Evolutionary conservation across 1,140 invertebrate species (phyloP), one percentile per base, ranked within the genome.

Genomic region (Drosophila kurseongensis): DNA sequence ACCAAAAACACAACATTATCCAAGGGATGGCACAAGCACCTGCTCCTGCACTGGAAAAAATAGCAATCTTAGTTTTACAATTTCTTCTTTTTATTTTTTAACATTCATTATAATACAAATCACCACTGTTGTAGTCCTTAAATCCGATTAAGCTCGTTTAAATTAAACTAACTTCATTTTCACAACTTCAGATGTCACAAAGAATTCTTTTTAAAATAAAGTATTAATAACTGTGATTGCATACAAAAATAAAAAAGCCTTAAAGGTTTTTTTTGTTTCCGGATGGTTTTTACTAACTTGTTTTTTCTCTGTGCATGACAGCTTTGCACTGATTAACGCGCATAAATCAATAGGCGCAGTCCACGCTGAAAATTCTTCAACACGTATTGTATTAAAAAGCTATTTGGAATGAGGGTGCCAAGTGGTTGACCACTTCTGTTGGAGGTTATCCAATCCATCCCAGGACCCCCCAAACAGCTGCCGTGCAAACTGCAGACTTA

Each of bases 351-450:
- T 58, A 27, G 57, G 61, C 29, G 14, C 14, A 47, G n/a, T 44
- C 58, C 48, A 0, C 7, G 45, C 58, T 51, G 55, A 50, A 56
- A 73, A 59, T 69, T 27, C 48, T 75, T 61, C 57, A 50, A 35
- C 63, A 50, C 79, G 63, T 51, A 79, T 69, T 58, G 65, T 54
- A 76, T 83, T 83, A 83, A 83, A 83, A 75, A 61, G 44, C 51
- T 69, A 50, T 71, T 69, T 47, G 44, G 14, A 45, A 52, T 38
- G 50, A 14, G 12, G 40, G 29, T 45, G 47, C 47, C 41, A 55
- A 80, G 81, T 71, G 81, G 81, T 85, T 85, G 81, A 85, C 81
- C 81, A 85, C 81, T 84, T 63, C 40, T 71, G 67, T 48, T 71
- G 36, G 48, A 23, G 47, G 36, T 41, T 66, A 23, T 36, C 50